These are phyloP conservation scores for Heterochromis multidens DNA, from an alignment of 2,113 vertebrate species.

Conservation along the genomic window DNA sequence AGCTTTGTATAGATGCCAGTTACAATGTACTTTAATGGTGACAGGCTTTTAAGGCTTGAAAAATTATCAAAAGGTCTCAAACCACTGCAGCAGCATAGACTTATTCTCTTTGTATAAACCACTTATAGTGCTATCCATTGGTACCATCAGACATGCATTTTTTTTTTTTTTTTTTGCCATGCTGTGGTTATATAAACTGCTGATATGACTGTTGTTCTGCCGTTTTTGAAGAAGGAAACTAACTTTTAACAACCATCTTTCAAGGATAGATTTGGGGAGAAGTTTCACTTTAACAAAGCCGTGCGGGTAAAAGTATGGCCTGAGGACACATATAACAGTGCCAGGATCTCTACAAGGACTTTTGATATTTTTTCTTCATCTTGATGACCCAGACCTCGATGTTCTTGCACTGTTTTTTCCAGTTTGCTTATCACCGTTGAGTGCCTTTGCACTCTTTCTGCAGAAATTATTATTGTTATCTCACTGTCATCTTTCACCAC, in stretches of 20 bases:
- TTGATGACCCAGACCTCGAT: not conserved
- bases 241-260: conserved; percentile 5
- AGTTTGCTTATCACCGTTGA: conserved; percentile 4
- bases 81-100: not conserved
- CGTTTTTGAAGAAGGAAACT: not conserved
- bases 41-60: not conserved
- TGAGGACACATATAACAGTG: not conserved
- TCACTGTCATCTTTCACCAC: conserved; percentile 7
- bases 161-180: not conserved
- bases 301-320: not conserved
- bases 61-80: not conserved
- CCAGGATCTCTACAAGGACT: not conserved
- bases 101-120: not conserved
- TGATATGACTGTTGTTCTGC: not conserved
- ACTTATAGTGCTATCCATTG: not conserved
- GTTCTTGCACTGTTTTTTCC: not conserved
- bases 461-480: conserved; percentile 29
- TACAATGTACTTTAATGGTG: not conserved
- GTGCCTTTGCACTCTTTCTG: not conserved
- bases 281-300: not conserved
- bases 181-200: not conserved
- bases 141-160: not conserved
- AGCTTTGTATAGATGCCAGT: not conserved
- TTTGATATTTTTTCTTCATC: conserved; percentile 8
- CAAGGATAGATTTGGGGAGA: not conserved